Conservation (phyloP, 2,888 invertebrate genomes). For the Blomia tropicalis region DNA sequence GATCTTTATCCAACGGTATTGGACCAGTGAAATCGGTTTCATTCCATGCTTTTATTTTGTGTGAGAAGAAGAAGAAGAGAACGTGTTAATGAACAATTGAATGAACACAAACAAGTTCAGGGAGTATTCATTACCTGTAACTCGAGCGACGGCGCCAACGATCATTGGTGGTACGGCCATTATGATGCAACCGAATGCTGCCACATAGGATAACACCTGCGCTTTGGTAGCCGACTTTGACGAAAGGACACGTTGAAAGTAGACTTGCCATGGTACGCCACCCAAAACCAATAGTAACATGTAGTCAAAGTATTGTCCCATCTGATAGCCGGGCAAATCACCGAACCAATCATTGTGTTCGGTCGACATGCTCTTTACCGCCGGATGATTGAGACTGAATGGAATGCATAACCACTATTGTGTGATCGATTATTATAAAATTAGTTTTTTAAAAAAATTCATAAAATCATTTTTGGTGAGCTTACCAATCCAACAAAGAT, state of each 20-base stretch:
- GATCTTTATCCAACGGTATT: conserved; percentile 34
- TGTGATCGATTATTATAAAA: conserved; percentile 6
- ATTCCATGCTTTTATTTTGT: conserved; percentile 78
- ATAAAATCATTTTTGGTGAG: too few relatives aligned
- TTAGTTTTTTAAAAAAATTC: background rate
- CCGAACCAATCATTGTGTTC: conserved; percentile 84
- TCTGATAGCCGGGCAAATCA: conserved; percentile 50
- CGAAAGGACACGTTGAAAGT: conserved; percentile 92
- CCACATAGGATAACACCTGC: conserved; percentile 83
- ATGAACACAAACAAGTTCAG: background rate
- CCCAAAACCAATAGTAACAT: conserved; percentile 78
- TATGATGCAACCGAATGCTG: conserved; percentile 81
- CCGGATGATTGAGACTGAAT: conserved; percentile 74
- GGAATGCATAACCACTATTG: conserved; percentile 85
- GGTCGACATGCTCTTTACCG: conserved; percentile 55
- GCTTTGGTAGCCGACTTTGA: conserved; percentile 85
- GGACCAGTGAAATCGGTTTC: conserved; percentile 56
- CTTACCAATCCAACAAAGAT: conserved; percentile 80
- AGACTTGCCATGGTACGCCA: conserved; percentile 97
- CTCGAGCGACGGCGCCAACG: conserved; percentile 90
- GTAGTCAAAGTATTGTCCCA: conserved; percentile 70
- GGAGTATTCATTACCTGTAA: conserved; percentile 53
- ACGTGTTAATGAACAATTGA: background rate
- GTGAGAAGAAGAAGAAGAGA: background rate
- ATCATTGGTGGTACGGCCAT: conserved; percentile 95